Evolutionary conservation across 2,888 invertebrate species (phyloP).

Genomic region (Leptopilina syphax): DNA sequence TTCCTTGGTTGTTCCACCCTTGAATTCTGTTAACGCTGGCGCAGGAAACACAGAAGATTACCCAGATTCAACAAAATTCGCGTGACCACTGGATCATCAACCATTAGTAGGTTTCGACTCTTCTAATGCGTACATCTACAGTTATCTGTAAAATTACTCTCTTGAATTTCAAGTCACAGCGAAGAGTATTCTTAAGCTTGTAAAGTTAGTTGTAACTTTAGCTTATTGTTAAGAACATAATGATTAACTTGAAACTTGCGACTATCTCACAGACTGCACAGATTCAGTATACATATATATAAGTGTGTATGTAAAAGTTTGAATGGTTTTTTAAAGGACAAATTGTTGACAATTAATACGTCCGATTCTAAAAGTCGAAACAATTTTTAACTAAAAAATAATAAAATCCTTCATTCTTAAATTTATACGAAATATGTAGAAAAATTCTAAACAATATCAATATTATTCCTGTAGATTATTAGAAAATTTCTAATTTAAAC

Average conservation of each 20-base stretch:
- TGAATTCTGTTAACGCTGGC: conserved; percentile 48
- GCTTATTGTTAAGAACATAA: conserved; percentile 17
- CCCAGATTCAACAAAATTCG: conserved; percentile 64
- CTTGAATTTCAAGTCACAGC: conserved; percentile 21
- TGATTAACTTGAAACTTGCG: neutral
- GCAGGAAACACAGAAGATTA: conserved; percentile 66
- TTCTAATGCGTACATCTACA: conserved; percentile 62
- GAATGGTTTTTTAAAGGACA: neutral
- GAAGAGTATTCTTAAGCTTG: conserved; percentile 27
- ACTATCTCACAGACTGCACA: conserved; percentile 8
- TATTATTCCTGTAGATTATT: too few relatives aligned
- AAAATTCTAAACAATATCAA: too few relatives aligned
- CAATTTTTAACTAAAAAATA: too few relatives aligned
- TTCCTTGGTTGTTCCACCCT: conserved; percentile 53
- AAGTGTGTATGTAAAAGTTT: conserved; percentile 2
- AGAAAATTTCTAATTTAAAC: too few relatives aligned
- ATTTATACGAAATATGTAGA: too few relatives aligned
- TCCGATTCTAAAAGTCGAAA: too few relatives aligned
- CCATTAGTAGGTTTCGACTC: conserved; percentile 63
- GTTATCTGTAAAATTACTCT: conserved; percentile 39
- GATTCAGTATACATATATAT: neutral
- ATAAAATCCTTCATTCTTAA: too few relatives aligned
- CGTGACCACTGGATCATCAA: conserved; percentile 69
- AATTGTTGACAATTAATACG: neutral
- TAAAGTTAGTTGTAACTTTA: conserved; percentile 40